Conservation (phyloP, 2,113 vertebrate genomes). For the Propithecus coquereli region DNA sequence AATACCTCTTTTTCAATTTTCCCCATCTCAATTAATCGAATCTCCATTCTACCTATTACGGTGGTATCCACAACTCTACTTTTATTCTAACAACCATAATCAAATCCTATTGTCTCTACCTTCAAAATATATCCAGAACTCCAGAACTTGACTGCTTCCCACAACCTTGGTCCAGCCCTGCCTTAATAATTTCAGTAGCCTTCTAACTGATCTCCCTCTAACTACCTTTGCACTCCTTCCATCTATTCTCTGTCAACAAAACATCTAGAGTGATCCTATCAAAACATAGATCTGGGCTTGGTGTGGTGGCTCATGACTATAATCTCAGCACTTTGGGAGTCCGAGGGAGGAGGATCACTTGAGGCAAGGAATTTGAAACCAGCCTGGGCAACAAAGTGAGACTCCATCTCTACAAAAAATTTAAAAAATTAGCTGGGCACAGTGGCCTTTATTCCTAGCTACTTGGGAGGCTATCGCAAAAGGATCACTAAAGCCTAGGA, state of each 20-base stretch:
- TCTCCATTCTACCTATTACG: not conserved
- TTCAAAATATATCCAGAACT: not conserved
- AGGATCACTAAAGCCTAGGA: too few relatives aligned
- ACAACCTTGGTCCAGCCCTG: too few relatives aligned
- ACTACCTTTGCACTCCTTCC: not conserved
- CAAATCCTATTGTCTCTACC: not conserved
- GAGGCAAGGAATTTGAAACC: too few relatives aligned
- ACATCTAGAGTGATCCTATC: not conserved
- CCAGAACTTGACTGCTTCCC: not conserved
- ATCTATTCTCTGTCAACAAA: not conserved
- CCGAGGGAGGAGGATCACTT: too few relatives aligned
- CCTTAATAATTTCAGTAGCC: not conserved
- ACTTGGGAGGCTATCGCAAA: too few relatives aligned
- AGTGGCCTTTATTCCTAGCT: too few relatives aligned
- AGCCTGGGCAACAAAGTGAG: too few relatives aligned
- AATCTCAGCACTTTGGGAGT: too few relatives aligned
- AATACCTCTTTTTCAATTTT: not conserved
- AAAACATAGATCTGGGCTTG: not conserved
- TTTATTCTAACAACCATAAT: not conserved
- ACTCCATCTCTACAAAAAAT: too few relatives aligned
- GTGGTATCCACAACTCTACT: not conserved
- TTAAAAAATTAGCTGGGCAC: too few relatives aligned
- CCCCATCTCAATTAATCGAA: not conserved
- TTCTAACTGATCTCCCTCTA: not conserved
- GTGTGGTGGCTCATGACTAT: too few relatives aligned